A percentile compares a stretch with the other conserved stretches of the same genome.
Evolutionary conservation across 2,113 vertebrate species (phyloP).

Genomic region (Anarrhichthys ocellatus): DNA sequence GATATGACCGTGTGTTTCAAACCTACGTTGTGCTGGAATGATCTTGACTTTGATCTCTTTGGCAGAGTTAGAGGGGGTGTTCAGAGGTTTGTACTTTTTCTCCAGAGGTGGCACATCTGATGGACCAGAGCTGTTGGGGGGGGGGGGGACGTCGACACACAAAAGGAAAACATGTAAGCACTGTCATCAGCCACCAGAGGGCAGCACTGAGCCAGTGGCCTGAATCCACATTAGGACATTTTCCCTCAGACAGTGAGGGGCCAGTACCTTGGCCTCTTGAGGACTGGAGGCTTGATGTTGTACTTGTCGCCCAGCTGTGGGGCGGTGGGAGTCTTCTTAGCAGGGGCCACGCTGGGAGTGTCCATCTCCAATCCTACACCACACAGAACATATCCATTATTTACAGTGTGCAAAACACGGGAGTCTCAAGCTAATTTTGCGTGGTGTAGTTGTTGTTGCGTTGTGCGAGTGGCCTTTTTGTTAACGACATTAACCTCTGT

Average conservation of each 20-base stretch:
- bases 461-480: neutral
- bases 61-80: conserved; percentile 89
- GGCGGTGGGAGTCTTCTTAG: conserved; percentile 84
- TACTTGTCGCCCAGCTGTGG: conserved; percentile 90
- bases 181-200: conserved; percentile 6
- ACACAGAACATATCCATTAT: conserved; percentile 7
- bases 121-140: conserved; percentile 55
- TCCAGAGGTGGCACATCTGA: conserved; percentile 85
- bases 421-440: neutral
- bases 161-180: conserved; percentile 1
- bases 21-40: conserved; percentile 95
- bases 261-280: conserved; percentile 90
- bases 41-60: conserved; percentile 99
- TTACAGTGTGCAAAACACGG: neutral
- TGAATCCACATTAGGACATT: neutral
- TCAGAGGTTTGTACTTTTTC: conserved; percentile 97
- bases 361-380: conserved; percentile 90
- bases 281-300: conserved; percentile 91
- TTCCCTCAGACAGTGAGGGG: neutral
- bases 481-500: neutral
- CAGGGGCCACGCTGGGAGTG: conserved; percentile 83
- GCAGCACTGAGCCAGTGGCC: neutral
- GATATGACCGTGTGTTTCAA: too few relatives aligned
- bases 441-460: neutral
- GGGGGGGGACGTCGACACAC: fast-evolving